Conservation (phyloP, 2,888 invertebrate genomes). For the Chloroclysta siterata region DNA sequence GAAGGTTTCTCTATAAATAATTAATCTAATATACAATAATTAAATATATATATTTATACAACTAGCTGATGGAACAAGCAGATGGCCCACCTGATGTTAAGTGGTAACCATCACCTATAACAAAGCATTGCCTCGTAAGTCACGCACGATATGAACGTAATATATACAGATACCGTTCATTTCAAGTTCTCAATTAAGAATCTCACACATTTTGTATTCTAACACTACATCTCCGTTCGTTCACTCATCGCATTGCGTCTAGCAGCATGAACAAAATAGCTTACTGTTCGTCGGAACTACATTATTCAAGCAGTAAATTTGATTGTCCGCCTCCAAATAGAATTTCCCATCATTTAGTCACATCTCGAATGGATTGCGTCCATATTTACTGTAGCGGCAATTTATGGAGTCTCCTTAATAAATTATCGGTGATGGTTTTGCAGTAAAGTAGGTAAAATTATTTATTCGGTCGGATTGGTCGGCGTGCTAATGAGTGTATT, state of each 20-base stretch:
- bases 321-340: conserved; percentile 58
- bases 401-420: conserved; percentile 26
- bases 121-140: too few species aligned
- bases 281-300: conserved; percentile 54
- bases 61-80: too few species aligned
- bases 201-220: too few species aligned
- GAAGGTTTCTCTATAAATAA: too few species aligned
- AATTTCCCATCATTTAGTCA: conserved; percentile 53
- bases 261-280: conserved; percentile 52
- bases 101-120: too few species aligned
- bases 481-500: neutral
- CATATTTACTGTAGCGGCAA: conserved; percentile 31
- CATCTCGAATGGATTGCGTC: conserved; percentile 37
- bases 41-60: too few species aligned
- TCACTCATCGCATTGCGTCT: conserved; percentile 34
- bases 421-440: conserved; percentile 14
- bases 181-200: too few species aligned
- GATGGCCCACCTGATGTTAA: too few species aligned
- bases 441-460: neutral
- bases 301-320: conserved; percentile 65
- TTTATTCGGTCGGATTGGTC: neutral
- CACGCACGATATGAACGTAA: too few species aligned
- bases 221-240: conserved; percentile 21
- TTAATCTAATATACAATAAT: too few species aligned
- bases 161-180: too few species aligned